Conservation (phyloP, 2,113 vertebrate genomes). For the Circaetus gallicus region DNA sequence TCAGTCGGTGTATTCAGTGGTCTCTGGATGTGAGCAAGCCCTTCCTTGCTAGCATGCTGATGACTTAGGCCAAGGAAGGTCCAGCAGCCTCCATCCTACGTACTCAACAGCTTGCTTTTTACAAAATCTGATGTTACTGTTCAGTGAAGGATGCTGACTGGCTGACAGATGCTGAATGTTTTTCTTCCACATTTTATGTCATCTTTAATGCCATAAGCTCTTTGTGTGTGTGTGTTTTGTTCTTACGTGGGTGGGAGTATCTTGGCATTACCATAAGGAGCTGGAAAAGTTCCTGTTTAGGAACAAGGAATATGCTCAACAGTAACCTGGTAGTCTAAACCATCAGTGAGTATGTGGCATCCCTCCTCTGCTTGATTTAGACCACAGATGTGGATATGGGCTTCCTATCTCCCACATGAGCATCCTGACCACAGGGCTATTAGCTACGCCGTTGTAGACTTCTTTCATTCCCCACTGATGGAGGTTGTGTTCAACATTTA, state of each 20-base stretch:
- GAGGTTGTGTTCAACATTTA: background rate
- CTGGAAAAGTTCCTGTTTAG: background rate
- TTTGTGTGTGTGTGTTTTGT: background rate
- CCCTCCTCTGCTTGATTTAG: background rate
- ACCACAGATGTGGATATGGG: background rate
- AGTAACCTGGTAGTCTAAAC: background rate
- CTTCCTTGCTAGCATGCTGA: background rate
- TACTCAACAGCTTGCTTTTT: background rate
- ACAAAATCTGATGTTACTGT: background rate
- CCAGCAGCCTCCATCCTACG: background rate
- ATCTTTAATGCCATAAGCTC: background rate
- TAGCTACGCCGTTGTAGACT: background rate
- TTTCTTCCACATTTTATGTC: background rate
- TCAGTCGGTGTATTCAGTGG: background rate
- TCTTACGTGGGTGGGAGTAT: background rate
- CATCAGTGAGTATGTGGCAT: background rate
- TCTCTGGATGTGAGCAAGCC: background rate
- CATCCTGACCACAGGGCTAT: background rate
- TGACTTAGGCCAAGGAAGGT: background rate
- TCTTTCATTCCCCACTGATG: background rate
- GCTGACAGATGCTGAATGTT: background rate
- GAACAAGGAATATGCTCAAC: background rate
- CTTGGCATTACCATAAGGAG: background rate
- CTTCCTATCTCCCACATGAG: background rate
- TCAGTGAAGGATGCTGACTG: background rate